Evolutionary conservation across 2,797 vertebrate genomes (phyloP).

Genomic region (Lacerta agilis): DNA sequence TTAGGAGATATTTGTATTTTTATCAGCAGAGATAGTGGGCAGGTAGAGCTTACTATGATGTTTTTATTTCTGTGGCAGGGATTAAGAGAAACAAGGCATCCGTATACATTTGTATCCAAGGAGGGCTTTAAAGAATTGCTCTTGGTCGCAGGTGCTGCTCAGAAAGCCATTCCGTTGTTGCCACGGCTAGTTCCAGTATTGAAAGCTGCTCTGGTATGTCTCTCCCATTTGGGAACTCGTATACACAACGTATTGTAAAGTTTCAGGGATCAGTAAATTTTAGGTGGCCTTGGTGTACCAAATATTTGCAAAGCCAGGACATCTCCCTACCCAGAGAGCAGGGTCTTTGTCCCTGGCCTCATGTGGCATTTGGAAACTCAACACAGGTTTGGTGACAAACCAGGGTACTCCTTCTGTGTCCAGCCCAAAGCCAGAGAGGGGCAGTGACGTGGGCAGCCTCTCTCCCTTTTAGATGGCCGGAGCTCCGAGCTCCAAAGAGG

Average conservation of each 20-base stretch:
- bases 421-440: too few relatives aligned
- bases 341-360: too few relatives aligned
- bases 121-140: constrained; percentile 84
- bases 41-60: not conserved
- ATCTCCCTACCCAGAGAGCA: too few relatives aligned
- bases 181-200: constrained; percentile 80
- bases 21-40: not conserved
- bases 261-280: not conserved
- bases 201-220: constrained; percentile 80
- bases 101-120: constrained; percentile 83
- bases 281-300: too few relatives aligned
- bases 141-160: constrained; percentile 73
- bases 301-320: too few relatives aligned
- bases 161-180: constrained; percentile 79
- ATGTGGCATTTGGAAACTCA: too few relatives aligned
- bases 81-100: constrained; percentile 82
- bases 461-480: too few relatives aligned
- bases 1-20: not conserved
- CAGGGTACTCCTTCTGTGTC: too few relatives aligned
- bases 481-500: too few relatives aligned
- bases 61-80: constrained; percentile 72
- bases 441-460: too few relatives aligned
- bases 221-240: not conserved
- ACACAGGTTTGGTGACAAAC: too few relatives aligned
- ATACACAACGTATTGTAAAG: too few relatives aligned